Base-by-base conservation (phyloP, 1,140 invertebrate species). In the Dermatophagoides farinae region DNA sequence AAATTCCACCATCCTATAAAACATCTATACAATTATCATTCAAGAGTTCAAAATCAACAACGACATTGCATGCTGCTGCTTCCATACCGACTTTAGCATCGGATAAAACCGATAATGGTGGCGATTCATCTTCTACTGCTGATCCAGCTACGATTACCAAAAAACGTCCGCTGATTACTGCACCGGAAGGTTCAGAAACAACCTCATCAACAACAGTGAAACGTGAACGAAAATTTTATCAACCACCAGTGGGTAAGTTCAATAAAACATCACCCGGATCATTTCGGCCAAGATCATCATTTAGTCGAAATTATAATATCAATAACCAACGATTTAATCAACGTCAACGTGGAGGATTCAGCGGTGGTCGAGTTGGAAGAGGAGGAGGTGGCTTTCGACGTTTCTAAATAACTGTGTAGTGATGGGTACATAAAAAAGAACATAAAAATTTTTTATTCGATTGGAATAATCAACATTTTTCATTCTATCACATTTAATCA, bases 1-100 rank as follows among this genome's bases (percentile, higher is more conserved):
- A 93, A 70, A 84, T 81, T 63, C 89, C 90, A 41, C 92, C 92
- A 5, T 83, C 83, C 64, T 95, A 88, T 71, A 96, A 93, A 70
- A 84, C 83, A 65, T 75, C 77, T 51, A 79, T 96, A 64, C 80
- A 80, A 50, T 75, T 95, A 16, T 96, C 90, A 41, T 96, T 89
- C 81, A 84, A 86, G 73, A 80, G 82, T 6, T 75, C 75, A 44
- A 65, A 70, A 61, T 44, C 60, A 12, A 52, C 22, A 16, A 20
- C 57, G 23, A 20, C 25, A 18, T 46, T 31, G 37, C 41, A 37
- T 16, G 6, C 57, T 6, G 11, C 43, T 41, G 22, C 57, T 37
- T 62, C 50, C 71, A 66, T 64, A 67, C 31, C 66, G 63, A 49
- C 55, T 31, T 11, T 18, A 64, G 60, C 51, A 64, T n/a, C 47